Base-by-base conservation (phyloP, 2,113 vertebrate genomes). In the Accipiter cooperii region DNA sequence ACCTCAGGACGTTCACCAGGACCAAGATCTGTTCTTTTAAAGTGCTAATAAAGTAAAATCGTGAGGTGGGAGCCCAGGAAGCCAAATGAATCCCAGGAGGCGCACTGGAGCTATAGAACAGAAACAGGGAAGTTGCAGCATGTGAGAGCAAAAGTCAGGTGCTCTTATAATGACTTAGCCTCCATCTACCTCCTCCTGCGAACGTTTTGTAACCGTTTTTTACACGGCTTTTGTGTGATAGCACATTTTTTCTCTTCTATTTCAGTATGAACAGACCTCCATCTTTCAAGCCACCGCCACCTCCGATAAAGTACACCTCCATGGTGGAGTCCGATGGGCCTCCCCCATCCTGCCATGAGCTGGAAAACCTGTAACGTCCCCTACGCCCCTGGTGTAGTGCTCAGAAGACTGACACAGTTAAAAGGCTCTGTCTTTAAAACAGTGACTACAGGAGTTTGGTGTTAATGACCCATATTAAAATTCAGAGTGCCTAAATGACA, bases 251-350 rank as follows among this genome's bases (percentile, higher is more conserved):
- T 19, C 66, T 92, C 61, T 95, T 92, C 83, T 88, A 2, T 97
- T 96, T 46, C 80, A 98, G 98, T 44, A 94, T 97, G 95, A 97
- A 97, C 87, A 98, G 97, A 94, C 98, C 97, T 57, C 98, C 97
- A 2, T 80, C 98, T 73, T 98, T 98, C 96, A 98, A 98, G 96
- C 98, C 97, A 12, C 97, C 90, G 0, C 98, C 97, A 25, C 97
- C 97, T 74, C 98, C 98, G 2, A 71, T 98, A 92, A 97, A 97
- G 84, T 98, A 98, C 52, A 84, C 8, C 3, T 98, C 96, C 89
- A 97, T 98, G 79, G 84, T 85, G 25, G 98, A 97, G 40, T 44
- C 87, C 38, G 84, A 69, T 5, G 95, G 96, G 91, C 87, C 36
- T 69, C 75, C 92, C 12, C 60, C 96, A 13, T 92, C 89, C 84